Conservation (phyloP, 2,888 invertebrate genomes). For the Parnassius glacialis region DNA sequence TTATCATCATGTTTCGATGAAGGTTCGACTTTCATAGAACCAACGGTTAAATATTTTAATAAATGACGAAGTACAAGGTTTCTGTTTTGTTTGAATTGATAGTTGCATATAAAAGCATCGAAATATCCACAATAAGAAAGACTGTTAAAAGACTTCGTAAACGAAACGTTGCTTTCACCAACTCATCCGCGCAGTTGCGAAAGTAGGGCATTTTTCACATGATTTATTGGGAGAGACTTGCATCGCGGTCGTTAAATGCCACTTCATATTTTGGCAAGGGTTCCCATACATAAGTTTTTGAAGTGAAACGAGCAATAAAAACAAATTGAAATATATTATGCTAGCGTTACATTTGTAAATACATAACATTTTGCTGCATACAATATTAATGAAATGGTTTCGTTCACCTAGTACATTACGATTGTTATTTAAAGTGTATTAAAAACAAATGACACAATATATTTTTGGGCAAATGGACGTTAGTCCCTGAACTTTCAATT, state of each 20-base stretch:
- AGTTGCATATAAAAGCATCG: background rate
- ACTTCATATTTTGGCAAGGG: constrained; percentile 22
- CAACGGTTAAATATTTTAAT: too few relatives aligned
- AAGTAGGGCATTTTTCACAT: constrained; percentile 28
- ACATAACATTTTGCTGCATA: too few relatives aligned
- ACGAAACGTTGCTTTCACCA: constrained; percentile 25
- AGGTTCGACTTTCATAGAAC: too few relatives aligned
- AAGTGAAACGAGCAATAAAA: constrained; percentile 12
- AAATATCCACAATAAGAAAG: constrained; percentile 13
- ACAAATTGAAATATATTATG: background rate
- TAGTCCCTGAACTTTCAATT: constrained; percentile 7
- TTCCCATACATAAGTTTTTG: constrained; percentile 4
- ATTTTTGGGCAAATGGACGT: background rate
- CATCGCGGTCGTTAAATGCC: constrained; percentile 17
- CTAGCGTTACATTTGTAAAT: too few relatives aligned
- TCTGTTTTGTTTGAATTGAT: background rate
- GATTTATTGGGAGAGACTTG: constrained; percentile 27
- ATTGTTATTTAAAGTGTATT: background rate
- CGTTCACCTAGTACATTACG: background rate
- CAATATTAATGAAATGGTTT: background rate
- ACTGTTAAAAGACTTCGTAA: constrained; percentile 17
- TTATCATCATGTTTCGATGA: too few relatives aligned
- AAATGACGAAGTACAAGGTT: too few relatives aligned
- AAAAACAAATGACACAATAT: background rate
- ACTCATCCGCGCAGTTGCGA: constrained; percentile 24